Percentiles rank a stretch among this genome's conserved stretches.
Evolutionary conservation across 1,140 invertebrate genomes (phyloP).

Genomic region (Lineus longissimus): DNA sequence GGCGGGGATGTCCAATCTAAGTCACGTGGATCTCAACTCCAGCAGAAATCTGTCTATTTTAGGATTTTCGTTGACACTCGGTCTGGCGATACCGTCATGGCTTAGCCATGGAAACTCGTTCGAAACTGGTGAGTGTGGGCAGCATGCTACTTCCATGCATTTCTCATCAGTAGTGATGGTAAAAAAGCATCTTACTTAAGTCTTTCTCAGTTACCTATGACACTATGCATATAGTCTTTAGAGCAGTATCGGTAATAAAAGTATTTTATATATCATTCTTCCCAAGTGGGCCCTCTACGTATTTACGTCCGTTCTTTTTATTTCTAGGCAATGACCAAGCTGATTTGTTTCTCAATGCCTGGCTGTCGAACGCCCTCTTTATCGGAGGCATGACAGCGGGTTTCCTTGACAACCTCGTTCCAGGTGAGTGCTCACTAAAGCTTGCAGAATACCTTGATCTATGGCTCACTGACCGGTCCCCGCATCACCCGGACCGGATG

Average conservation of each 20-base stretch:
- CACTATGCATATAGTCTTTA: no score
- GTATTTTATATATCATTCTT: no score
- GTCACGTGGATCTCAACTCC: constrained; percentile 48
- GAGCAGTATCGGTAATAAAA: no score
- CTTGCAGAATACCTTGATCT: no score
- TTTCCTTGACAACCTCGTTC: constrained; percentile 78
- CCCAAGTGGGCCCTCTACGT: no score
- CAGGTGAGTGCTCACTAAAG: no score
- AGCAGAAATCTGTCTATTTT: constrained; percentile 52
- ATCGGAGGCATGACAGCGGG: constrained; percentile 77
- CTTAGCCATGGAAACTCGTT: constrained; percentile 21
- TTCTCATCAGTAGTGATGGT: not conserved
- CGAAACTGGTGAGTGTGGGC: constrained; percentile 16
- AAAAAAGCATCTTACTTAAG: not conserved
- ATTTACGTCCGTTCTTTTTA: no score
- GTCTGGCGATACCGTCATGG: constrained; percentile 48
- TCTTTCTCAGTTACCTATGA: no score
- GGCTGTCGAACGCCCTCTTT: constrained; percentile 79
- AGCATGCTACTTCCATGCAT: not conserved
- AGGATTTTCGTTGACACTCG: constrained; percentile 51
- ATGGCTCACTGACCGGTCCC: no score
- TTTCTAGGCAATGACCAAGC: constrained; percentile 50
- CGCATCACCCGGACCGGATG: no score
- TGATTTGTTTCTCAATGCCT: constrained; percentile 72
- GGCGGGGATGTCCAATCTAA: constrained; percentile 42